phyloP scores from a whole-genome alignment of 2,797 vertebrate genomes.

The Halcyon smyrnensis region DNA sequence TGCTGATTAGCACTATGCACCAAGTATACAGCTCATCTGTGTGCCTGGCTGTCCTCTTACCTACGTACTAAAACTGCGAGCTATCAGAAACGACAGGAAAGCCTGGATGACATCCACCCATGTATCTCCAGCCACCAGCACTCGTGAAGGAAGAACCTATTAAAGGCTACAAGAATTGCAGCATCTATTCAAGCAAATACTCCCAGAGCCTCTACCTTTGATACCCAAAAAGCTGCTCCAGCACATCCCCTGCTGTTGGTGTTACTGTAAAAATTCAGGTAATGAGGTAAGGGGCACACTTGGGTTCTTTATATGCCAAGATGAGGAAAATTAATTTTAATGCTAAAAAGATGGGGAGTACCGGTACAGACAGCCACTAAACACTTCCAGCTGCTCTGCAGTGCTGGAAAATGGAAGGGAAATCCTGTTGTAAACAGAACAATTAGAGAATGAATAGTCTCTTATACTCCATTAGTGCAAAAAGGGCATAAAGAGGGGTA shows the following conservation, averaged over 20 bases:
- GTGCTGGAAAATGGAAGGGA: constrained; percentile 41
- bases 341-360: constrained; percentile 67
- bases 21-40: neutral
- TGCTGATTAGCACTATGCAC: neutral
- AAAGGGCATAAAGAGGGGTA: neutral
- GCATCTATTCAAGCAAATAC: neutral
- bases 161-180: neutral
- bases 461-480: neutral
- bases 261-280: constrained; percentile 64
- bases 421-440: constrained; percentile 30
- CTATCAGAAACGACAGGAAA: neutral
- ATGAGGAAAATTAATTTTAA: constrained; percentile 78
- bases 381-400: constrained; percentile 67
- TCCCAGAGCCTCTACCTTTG: neutral
- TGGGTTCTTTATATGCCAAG: constrained; percentile 60
- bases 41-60: neutral
- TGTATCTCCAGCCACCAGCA: constrained; percentile 6
- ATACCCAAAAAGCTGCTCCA: constrained; percentile 19
- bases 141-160: neutral
- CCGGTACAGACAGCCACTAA: constrained; percentile 62
- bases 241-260: constrained; percentile 4
- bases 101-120: neutral
- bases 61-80: neutral
- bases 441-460: neutral
- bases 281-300: constrained; percentile 66